Base-by-base conservation (phyloP, 2,113 vertebrate genomes). In the Amblyornis subalaris region DNA sequence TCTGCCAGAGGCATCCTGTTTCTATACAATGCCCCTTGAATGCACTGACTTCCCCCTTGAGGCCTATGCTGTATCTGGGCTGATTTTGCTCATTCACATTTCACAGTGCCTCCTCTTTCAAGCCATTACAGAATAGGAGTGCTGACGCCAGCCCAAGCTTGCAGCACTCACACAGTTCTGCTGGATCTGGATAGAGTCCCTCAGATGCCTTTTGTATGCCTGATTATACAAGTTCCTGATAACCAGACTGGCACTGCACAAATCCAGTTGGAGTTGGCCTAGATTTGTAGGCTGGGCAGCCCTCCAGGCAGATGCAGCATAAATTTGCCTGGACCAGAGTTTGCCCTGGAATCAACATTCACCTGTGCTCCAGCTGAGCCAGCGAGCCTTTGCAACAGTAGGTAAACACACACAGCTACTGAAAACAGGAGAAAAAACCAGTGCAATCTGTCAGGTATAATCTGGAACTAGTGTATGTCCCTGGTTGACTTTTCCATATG, bases 321-420 rank as follows among this genome's bases (percentile, higher is more conserved):
- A 47, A 66, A 35, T 66, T 24, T 81, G 42, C 54, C 54, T 57
- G 64, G 84, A 83, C 36, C 45, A 89, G 51, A 78, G 65, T 35
- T 80, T 67, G 70, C 26, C 69, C 87, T 58, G 55, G 60, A 89
- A 91, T 71, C 57, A 86, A 84, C n/a, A 48, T 73, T 90, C 89
- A 95, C 93, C 90, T 89, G 89, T 47, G 51, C 87, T 89, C 69
- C 80, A 84, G 80, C 80, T 84, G 76, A 95, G 84, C 69, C 88
- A 89, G 50, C 0, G 0, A 80, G 67, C 51, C 35, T 83, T 83
- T 76, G 45, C 38, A 88, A n/a, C 79, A 88, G 54, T 3, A 83
- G 38, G 64, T 38, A 36, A 14, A 55, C 21, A 89, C 11, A 82
- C 25, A 72, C 10, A 79, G 58, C 66, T 76, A 60, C 1, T 48